Evolutionary conservation across 1,140 invertebrate genomes (phyloP).

Genomic region (Drosophila ironensis): DNA sequence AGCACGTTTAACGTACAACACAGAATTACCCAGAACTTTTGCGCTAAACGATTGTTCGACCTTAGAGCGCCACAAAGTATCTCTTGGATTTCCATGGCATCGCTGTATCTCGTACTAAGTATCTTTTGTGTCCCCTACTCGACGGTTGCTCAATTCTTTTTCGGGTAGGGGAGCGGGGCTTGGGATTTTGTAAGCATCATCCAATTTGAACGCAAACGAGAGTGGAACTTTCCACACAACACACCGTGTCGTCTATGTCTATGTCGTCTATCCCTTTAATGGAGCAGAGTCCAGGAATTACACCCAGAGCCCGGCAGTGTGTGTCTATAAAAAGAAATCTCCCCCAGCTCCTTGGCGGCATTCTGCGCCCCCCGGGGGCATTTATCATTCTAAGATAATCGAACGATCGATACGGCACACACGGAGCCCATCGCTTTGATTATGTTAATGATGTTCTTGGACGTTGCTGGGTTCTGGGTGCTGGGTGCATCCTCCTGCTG

Average conservation of each 20-base stretch:
- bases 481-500: neutral
- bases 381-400: slow-evolving; percentile 55
- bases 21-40: slow-evolving; percentile 31
- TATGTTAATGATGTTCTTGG: slow-evolving; percentile 52
- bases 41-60: slow-evolving; percentile 38
- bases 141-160: neutral
- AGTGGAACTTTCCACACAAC: slow-evolving; percentile 30
- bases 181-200: slow-evolving; percentile 2
- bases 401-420: slow-evolving; percentile 25
- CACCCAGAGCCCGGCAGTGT: neutral
- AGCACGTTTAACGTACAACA: slow-evolving; percentile 24
- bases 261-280: slow-evolving; percentile 6
- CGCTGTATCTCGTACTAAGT: neutral
- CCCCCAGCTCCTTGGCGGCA: neutral
- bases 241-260: neutral
- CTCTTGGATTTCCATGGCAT: neutral
- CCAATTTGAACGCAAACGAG: neutral
- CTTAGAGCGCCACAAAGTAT: slow-evolving; percentile 15
- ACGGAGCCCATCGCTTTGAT: slow-evolving; percentile 36
- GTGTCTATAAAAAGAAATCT: slow-evolving; percentile 50
- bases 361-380: slow-evolving; percentile 2
- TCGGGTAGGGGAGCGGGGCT: neutral
- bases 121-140: neutral
- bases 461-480: neutral
- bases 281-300: too few relatives aligned